Evolutionary conservation across 2,888 invertebrate species (phyloP).

Genomic region (Lucinisca nassula): DNA sequence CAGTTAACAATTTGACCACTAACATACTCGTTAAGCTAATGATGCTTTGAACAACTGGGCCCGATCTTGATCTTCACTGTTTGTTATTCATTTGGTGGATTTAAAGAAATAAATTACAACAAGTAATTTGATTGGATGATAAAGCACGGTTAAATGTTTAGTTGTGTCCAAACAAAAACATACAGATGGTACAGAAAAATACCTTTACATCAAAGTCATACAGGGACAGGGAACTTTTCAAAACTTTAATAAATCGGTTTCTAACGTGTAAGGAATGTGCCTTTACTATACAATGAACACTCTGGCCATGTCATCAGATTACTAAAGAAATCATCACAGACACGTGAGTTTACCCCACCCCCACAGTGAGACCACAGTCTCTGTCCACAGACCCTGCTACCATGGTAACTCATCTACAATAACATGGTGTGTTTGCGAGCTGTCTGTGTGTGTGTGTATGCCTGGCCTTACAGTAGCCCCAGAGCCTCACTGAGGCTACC

Average conservation of each 20-base stretch:
- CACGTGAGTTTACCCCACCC: background rate
- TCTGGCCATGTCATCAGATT: conserved; percentile 19
- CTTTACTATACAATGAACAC: no score
- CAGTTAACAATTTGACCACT: no score
- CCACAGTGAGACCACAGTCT: background rate
- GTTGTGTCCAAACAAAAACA: no score
- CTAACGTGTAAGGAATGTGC: no score
- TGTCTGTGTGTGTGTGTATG: background rate
- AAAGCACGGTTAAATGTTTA: no score
- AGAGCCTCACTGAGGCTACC: background rate
- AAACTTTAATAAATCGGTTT: no score
- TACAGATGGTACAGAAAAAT: background rate
- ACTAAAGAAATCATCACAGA: background rate
- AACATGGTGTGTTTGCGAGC: background rate
- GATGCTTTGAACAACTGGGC: no score
- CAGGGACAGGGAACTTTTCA: background rate
- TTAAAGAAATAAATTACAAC: no score
- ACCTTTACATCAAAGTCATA: background rate
- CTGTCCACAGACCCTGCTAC: background rate
- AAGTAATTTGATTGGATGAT: no score
- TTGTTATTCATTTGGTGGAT: no score
- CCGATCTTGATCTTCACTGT: no score
- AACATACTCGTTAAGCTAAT: no score
- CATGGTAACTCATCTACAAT: background rate
- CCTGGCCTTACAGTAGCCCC: background rate